These are phyloP conservation scores for Chloebia gouldiae DNA, from an alignment of 2,113 vertebrate genomes.

Conservation along the genomic window DNA sequence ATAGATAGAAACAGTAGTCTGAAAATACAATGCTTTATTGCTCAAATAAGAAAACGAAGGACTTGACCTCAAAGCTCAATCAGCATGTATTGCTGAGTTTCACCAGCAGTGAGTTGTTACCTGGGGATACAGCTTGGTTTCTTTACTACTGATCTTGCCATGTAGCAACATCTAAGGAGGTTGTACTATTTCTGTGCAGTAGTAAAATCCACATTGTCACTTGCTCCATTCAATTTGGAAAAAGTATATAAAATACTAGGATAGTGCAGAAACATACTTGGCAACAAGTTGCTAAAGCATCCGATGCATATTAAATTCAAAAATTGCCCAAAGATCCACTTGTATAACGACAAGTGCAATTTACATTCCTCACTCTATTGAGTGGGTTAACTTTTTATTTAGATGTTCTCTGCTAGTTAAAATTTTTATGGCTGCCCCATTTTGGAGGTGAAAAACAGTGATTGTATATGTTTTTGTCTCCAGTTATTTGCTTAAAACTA, in stretches of 20 bases:
- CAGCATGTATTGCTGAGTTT: neutral
- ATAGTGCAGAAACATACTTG: neutral
- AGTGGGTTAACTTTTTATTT: neutral
- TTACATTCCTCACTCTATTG: neutral
- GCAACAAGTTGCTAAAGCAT: neutral
- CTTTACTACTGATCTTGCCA: neutral
- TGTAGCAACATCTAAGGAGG: neutral
- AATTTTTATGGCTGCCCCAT: neutral
- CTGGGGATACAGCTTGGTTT: neutral
- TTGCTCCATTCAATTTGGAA: neutral
- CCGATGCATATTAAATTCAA: rapidly evolving
- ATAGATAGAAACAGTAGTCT: neutral
- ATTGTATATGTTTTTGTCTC: neutral
- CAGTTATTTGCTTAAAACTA: neutral
- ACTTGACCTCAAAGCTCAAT: neutral
- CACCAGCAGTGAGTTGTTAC: neutral
- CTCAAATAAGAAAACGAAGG: neutral
- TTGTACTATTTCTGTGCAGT: neutral
- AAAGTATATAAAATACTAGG: neutral
- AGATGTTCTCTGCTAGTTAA: neutral
- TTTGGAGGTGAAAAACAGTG: neutral
- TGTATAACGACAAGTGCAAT: neutral
- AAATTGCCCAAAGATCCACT: rapidly evolving
- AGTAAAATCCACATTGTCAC: neutral
- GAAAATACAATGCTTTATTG: neutral